phyloP scores from a whole-genome alignment of 2,888 invertebrate genomes.

The Ferrisia virgata region DNA sequence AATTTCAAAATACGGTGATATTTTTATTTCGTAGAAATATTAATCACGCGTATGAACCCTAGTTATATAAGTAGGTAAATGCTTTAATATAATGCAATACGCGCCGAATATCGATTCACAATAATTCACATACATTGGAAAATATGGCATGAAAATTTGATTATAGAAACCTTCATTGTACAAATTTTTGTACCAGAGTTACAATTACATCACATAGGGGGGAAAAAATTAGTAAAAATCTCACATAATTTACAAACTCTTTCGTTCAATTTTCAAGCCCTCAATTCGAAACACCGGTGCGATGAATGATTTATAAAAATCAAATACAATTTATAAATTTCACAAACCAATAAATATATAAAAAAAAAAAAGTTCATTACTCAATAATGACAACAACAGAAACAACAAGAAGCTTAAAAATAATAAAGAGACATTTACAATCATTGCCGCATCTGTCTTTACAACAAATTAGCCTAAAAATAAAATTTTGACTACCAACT shows the following conservation, averaged over 20 bases:
- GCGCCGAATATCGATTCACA: background rate
- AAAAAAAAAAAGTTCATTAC: background rate
- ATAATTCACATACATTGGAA: background rate
- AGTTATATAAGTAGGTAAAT: background rate
- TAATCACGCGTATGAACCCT: background rate
- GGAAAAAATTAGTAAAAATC: background rate
- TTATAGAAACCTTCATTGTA: background rate
- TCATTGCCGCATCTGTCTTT: background rate
- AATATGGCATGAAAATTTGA: conserved; percentile 9
- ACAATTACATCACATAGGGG: background rate
- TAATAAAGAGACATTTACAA: background rate
- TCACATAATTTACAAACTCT: background rate
- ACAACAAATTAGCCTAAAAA: background rate
- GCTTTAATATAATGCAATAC: background rate
- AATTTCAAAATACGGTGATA: conserved; percentile 19
- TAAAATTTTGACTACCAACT: background rate
- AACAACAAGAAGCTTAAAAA: background rate
- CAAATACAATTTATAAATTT: background rate
- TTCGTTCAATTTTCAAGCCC: background rate
- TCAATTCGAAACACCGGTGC: background rate
- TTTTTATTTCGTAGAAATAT: background rate
- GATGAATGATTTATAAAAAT: background rate
- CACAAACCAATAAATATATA: background rate
- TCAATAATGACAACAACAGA: background rate
- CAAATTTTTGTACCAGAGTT: background rate